Evolutionary conservation across 2,797 vertebrate genomes (phyloP), one percentile per base, ranked within the genome.

Genomic region (Holocentrus rufus): DNA sequence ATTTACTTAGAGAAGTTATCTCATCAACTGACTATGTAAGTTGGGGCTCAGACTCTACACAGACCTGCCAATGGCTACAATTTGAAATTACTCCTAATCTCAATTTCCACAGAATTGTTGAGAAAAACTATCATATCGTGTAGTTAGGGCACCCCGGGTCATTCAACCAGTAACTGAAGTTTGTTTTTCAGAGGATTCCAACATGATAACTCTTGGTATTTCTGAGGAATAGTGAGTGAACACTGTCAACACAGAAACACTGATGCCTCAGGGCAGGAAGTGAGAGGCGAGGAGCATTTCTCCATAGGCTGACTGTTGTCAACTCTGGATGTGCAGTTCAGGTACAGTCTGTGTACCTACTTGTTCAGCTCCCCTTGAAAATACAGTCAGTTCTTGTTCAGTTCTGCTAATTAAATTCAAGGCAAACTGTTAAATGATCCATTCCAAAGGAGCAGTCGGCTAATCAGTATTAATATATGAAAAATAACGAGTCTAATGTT

Each of bases 61-160:
- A 71, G 66, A 84, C 64, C 83, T 87, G 87, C 86, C 79, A 85
- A 82, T 80, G 53, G 0, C 58, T 72, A 2, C 49, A 77, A 76
- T 79, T 69, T 90, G 68, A 87, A 89, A 92, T 89, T 59, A 66
- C 85, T 75, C 30, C 53, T 75, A 77, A 88, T 86, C 78, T 84
- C 22, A 17, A 66, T 89, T 90, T 81, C 79, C 84, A 86, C 80
- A 89, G 88, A 83, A 46, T 9, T 18, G 69, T 83, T 87, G 69
- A 60, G 84, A 88, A 92, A 90, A 27, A n/a, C 36, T 10, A 17
- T 73, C 34, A 69, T 57, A 15, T 56, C 46, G 50, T 69, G 70
- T 34, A 72, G 64, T 65, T 76, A 63, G 42, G 79, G 69, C 36
- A 56, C 65, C 30, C 62, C 69, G 54, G 78, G 36, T 71, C 27